phyloP scores from a whole-genome alignment of 2,113 vertebrate genomes.

The Perca fluviatilis region DNA sequence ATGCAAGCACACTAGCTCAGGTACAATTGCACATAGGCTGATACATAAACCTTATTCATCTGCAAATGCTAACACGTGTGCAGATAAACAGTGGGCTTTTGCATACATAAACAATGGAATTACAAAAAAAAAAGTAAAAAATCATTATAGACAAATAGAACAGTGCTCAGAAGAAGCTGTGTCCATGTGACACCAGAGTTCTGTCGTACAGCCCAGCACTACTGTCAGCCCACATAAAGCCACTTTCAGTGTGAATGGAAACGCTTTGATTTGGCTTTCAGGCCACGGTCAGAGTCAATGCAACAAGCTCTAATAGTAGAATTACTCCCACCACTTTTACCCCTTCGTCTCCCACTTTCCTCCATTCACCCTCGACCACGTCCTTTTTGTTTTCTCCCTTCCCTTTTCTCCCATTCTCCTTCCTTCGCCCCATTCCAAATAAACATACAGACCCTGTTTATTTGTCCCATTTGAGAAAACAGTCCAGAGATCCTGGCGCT shows the following conservation, averaged over 20 bases:
- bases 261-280: slow-evolving; percentile 65
- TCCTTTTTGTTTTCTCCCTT: neutral
- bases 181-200: slow-evolving; percentile 48
- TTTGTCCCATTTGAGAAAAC: slow-evolving; percentile 71
- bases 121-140: neutral
- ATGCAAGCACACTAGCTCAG: slow-evolving; percentile 23
- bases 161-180: neutral
- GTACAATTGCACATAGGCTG: slow-evolving; percentile 12
- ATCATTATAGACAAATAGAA: slow-evolving; percentile 1
- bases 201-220: slow-evolving; percentile 46
- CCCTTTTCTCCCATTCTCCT: neutral
- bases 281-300: slow-evolving; percentile 59
- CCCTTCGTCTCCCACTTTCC: slow-evolving; percentile 10
- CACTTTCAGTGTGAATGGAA: slow-evolving; percentile 69
- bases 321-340: slow-evolving; percentile 44
- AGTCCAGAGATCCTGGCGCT: slow-evolving; percentile 54
- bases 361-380: slow-evolving; percentile 16
- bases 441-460: slow-evolving; percentile 68
- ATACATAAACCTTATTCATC: slow-evolving; percentile 2
- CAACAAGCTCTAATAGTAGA: slow-evolving; percentile 61
- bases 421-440: slow-evolving; percentile 48
- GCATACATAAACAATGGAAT: slow-evolving; percentile 6
- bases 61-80: neutral
- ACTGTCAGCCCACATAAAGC: slow-evolving; percentile 66
- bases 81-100: neutral